Evolutionary conservation across 2,888 invertebrate species (phyloP).

Genomic region (Drosophila niveifrons): DNA sequence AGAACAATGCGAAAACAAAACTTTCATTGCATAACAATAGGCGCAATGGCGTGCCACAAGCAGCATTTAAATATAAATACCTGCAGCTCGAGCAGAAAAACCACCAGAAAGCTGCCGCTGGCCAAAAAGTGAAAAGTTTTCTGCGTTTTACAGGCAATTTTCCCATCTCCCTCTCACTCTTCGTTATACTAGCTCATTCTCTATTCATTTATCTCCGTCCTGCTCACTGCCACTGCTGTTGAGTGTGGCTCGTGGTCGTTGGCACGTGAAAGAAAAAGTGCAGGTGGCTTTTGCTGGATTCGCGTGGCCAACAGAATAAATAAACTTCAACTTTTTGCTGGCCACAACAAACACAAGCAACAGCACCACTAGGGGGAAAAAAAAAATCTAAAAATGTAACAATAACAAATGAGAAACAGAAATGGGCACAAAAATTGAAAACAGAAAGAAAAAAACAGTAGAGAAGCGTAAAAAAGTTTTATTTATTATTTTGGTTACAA

Average conservation of each 20-base stretch:
- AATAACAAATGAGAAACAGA: conserved; percentile 70
- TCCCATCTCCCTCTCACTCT: conserved; percentile 13
- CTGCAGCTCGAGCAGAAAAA: conserved; percentile 70
- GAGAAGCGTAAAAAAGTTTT: conserved; percentile 43
- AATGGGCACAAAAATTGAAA: conserved; percentile 55
- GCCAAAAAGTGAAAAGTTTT: conserved; percentile 68
- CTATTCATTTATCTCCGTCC: conserved; percentile 14
- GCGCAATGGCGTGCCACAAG: conserved; percentile 75
- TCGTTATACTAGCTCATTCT: neutral
- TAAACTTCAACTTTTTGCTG: conserved; percentile 73
- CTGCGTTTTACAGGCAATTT: conserved; percentile 67
- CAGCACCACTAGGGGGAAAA: conserved; percentile 39
- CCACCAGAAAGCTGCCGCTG: conserved; percentile 48
- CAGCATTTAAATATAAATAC: conserved; percentile 80
- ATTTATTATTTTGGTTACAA: conserved; percentile 62
- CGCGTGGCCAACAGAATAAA: conserved; percentile 65
- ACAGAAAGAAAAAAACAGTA: conserved; percentile 7
- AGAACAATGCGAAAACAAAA: conserved; percentile 66
- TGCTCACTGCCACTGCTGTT: conserved; percentile 11
- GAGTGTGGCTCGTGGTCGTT: conserved; percentile 57
- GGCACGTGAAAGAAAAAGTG: conserved; percentile 74
- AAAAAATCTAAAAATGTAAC: conserved; percentile 73
- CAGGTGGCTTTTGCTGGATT: conserved; percentile 66
- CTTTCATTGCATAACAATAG: conserved; percentile 80
- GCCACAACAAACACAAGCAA: conserved; percentile 47